phyloP scores from a whole-genome alignment of 2,113 vertebrate species.

The Pelusios castaneus region DNA sequence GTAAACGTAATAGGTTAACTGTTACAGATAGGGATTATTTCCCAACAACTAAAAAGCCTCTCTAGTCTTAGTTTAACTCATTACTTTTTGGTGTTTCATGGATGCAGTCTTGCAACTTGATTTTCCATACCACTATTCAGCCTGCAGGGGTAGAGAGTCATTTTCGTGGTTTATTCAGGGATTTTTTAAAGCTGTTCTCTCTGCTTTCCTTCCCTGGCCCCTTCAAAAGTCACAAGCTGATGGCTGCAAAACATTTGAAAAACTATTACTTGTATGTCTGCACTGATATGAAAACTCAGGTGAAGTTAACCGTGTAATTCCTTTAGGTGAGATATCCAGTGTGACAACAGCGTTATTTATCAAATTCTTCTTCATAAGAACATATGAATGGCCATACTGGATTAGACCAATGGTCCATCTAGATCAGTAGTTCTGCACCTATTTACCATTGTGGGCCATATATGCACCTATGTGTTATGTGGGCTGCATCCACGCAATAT shows the following conservation, averaged over 20 bases:
- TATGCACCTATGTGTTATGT: too few species aligned
- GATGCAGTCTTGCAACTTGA: rapidly evolving
- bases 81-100: rapidly evolving
- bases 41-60: background rate
- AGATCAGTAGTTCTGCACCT: too few species aligned
- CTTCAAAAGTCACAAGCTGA: background rate
- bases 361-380: background rate
- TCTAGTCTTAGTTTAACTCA: background rate
- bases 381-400: background rate
- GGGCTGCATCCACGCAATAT: too few species aligned
- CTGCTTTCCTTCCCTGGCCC: background rate
- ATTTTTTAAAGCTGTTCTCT: conserved; percentile 8
- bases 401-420: background rate
- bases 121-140: rapidly evolving
- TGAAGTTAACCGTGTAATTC: background rate
- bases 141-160: background rate
- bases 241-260: background rate
- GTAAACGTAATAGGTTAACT: conserved; percentile 19
- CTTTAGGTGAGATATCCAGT: conserved; percentile 17
- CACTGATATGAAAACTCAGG: background rate
- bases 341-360: conserved; percentile 12
- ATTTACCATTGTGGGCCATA: too few species aligned
- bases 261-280: conserved; percentile 1
- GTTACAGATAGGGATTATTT: background rate
- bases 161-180: background rate